Base-by-base conservation (phyloP, 2,888 invertebrate genomes). In the Harpagoxenus sublaevis region DNA sequence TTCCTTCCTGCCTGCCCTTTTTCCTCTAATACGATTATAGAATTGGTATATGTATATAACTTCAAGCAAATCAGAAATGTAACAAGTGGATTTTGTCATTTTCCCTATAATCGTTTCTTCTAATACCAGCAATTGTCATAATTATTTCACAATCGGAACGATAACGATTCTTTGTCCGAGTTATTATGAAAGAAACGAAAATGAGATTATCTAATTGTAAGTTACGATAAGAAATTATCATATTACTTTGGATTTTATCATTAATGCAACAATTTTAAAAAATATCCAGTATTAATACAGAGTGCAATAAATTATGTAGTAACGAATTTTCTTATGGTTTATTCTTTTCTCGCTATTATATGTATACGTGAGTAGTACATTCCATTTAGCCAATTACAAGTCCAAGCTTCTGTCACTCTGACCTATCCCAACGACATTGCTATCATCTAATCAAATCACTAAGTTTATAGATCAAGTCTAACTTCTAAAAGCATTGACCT, bases 21-120 rank as follows among this genome's bases (percentile, higher is more conserved):
- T 51, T 18, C 45, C 28, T 55, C 57, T 81, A 55, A 55, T 63
- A 48, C 10, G 9, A 8, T 42, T 73, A 53, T 68, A 48, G 63
- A 66, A 84, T 81, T 35, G 31, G 45, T n/a, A 35, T 57, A 39
- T 23, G 23, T 57, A 39, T 57, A 39, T 42, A 70, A 70, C 71
- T 73, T 77, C 82, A 79, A 79, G 51, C 55, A 66, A 68, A 63
- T 83, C 83, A 62, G 63, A 88, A 85, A 92, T 85, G 92, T 92
- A 92, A 93, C 91, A 93, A 93, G 92, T 92, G 92, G 91, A 92
- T 92, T 92, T 91, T 88, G 87, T 92, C 91, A 88, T 91, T 91
- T 89, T 84, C 87, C 82, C 60, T 83, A 86, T 85, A 78, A 75
- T 81, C 63, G 66, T 65, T 63, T 74, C 71, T 68, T 62, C 8